Conservation (phyloP, 2,888 invertebrate species). For the Auanema freiburgensis region DNA sequence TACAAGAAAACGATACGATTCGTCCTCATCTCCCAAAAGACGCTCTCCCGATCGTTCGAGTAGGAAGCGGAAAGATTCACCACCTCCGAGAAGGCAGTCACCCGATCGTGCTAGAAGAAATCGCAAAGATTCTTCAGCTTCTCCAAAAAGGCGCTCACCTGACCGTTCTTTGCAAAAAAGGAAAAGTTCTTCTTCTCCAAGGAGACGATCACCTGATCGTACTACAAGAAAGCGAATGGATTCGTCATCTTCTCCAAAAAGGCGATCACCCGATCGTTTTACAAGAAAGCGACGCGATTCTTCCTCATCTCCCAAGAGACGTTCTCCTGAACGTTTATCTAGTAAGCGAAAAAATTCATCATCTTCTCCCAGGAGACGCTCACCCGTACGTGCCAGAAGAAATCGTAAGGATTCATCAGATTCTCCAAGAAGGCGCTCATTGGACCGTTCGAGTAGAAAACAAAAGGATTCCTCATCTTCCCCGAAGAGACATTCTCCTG, state of each 20-base stretch:
- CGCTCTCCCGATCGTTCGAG: slow-evolving; percentile 2
- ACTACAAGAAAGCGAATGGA: too few relatives aligned
- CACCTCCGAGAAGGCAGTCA: slow-evolving; percentile 3
- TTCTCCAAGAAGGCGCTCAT: slow-evolving; percentile 1
- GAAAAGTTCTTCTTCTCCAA: background rate
- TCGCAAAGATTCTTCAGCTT: background rate
- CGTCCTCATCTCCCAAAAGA: too few relatives aligned
- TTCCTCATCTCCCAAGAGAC: slow-evolving; percentile 1
- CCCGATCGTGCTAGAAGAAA: slow-evolving; percentile 10
- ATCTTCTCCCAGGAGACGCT: background rate
- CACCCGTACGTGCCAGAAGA: too few relatives aligned
- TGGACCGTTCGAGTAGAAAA: background rate
- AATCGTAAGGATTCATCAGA: too few relatives aligned
- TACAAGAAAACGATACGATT: too few relatives aligned
- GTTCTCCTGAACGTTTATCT: slow-evolving; percentile 5
- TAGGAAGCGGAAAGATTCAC: slow-evolving; percentile 2
- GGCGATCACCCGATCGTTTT: background rate
- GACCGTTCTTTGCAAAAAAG: background rate
- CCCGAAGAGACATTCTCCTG: background rate
- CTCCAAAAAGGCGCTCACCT: slow-evolving; percentile 9
- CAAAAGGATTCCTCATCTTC: background rate
- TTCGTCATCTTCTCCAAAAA: too few relatives aligned
- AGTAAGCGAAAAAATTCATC: background rate
- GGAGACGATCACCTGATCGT: background rate
- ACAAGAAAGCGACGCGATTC: background rate